Evolutionary conservation across 2,888 invertebrate species (phyloP).

Genomic region (Hirtodrosophila confusa): DNA sequence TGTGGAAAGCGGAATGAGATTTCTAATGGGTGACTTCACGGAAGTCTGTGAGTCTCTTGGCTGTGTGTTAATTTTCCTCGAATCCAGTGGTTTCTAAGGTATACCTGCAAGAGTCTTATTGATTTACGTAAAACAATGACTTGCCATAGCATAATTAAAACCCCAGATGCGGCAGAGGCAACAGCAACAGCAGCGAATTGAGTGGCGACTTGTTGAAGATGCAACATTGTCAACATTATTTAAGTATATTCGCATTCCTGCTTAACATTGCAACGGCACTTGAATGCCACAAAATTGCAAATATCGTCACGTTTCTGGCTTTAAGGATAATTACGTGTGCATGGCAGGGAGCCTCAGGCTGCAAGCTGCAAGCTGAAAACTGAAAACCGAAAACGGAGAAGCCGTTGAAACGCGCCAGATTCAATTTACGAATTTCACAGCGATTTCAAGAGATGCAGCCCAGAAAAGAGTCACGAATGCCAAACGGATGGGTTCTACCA

Average conservation of each 20-base stretch:
- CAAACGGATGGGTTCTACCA: conserved; percentile 22
- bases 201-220: conserved; percentile 2
- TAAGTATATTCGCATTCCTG: conserved; percentile 57
- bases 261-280: conserved; percentile 51
- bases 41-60: too few relatives aligned
- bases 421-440: conserved; percentile 58
- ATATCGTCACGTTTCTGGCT: conserved; percentile 71
- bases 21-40: too few relatives aligned
- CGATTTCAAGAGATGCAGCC: conserved; percentile 44
- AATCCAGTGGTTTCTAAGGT: too few relatives aligned
- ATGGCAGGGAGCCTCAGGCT: conserved; percentile 25
- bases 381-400: conserved; percentile 19
- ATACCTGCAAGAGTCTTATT: too few relatives aligned
- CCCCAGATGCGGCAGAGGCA: background rate
- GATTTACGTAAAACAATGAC: background rate
- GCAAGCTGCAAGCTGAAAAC: conserved; percentile 3
- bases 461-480: conserved; percentile 44
- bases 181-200: background rate
- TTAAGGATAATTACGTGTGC: conserved; percentile 70
- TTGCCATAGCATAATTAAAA: conserved; percentile 2
- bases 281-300: conserved; percentile 61
- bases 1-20: too few relatives aligned
- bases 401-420: conserved; percentile 23
- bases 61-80: too few relatives aligned
- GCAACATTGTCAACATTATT: conserved; percentile 51